These are phyloP conservation scores for Lophius piscatorius DNA, from an alignment of 2,113 vertebrate species.

Conservation along the genomic window DNA sequence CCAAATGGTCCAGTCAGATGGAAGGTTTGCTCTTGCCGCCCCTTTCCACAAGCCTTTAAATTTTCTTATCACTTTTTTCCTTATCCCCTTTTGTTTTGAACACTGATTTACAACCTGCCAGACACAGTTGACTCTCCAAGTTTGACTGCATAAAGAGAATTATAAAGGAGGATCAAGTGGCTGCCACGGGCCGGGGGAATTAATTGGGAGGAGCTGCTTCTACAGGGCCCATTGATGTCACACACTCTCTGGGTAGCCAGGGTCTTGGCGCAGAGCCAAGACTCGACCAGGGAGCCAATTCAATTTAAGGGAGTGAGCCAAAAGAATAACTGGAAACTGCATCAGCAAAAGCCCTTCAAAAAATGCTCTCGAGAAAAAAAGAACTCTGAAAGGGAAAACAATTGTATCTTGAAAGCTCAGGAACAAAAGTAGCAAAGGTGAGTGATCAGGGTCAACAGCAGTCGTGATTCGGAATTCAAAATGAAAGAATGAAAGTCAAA, in stretches of 20 bases:
- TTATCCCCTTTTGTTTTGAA: constrained; percentile 58
- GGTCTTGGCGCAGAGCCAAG: constrained; percentile 59
- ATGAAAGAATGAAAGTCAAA: constrained; percentile 55
- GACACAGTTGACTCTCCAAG: constrained; percentile 52
- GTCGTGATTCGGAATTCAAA: constrained; percentile 47
- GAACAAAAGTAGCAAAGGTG: constrained; percentile 83
- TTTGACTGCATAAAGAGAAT: constrained; percentile 51
- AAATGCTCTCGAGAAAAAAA: constrained; percentile 68
- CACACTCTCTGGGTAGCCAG: constrained; percentile 63
- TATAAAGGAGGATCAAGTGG: constrained; percentile 43
- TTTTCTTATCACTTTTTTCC: constrained; percentile 56
- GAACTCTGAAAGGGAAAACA: constrained; percentile 78
- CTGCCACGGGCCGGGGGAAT: constrained; percentile 61
- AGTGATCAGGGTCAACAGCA: constrained; percentile 62
- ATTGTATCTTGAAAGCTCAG: constrained; percentile 85
- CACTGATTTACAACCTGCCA: constrained; percentile 63
- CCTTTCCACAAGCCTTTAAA: constrained; percentile 50
- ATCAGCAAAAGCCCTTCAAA: constrained; percentile 84
- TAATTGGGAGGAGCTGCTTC: constrained; percentile 55
- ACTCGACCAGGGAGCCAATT: constrained; percentile 78
- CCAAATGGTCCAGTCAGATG: constrained; percentile 44
- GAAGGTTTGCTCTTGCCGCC: constrained; percentile 34
- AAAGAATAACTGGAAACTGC: constrained; percentile 98
- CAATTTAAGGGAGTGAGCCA: constrained; percentile 68
- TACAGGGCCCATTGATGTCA: constrained; percentile 75